Conservation (phyloP, 2,113 vertebrate genomes). For the Oreochromis aureus region DNA sequence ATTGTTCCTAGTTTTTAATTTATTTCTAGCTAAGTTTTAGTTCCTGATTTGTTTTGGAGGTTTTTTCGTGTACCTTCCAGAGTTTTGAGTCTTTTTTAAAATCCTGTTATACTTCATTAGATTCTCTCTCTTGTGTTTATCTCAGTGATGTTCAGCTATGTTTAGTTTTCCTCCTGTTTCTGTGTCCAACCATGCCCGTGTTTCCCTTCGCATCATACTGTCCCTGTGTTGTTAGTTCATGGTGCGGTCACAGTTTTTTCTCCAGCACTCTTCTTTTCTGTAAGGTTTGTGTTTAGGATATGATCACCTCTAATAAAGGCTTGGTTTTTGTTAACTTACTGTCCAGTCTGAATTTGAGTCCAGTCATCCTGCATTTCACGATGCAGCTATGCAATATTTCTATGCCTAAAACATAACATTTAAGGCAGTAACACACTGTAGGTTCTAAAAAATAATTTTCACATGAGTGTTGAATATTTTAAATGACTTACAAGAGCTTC, state of each 20-base stretch:
- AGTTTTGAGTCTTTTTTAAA: background rate
- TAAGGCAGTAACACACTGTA: background rate
- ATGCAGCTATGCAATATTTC: rapidly evolving
- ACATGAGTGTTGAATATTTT: background rate
- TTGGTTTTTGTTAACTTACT: background rate
- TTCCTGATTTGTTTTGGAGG: background rate
- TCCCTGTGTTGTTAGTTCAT: rapidly evolving
- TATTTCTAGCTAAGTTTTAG: background rate
- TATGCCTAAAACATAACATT: background rate
- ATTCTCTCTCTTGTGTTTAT: background rate
- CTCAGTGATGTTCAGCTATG: background rate
- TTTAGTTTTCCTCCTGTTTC: background rate
- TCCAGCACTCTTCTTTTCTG: background rate
- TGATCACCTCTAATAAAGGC: rapidly evolving
- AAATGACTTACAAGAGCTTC: constrained; percentile 63
- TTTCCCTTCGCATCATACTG: background rate
- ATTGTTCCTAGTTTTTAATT: background rate
- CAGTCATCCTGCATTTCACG: background rate
- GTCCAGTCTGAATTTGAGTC: background rate
- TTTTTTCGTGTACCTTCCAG: rapidly evolving
- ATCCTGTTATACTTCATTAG: background rate
- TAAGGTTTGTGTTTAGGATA: background rate
- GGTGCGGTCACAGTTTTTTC: background rate
- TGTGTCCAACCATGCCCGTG: background rate
- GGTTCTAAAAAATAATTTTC: background rate